phyloP scores from a whole-genome alignment of 2,888 invertebrate species.

The Rhorus exstirpatorius region DNA sequence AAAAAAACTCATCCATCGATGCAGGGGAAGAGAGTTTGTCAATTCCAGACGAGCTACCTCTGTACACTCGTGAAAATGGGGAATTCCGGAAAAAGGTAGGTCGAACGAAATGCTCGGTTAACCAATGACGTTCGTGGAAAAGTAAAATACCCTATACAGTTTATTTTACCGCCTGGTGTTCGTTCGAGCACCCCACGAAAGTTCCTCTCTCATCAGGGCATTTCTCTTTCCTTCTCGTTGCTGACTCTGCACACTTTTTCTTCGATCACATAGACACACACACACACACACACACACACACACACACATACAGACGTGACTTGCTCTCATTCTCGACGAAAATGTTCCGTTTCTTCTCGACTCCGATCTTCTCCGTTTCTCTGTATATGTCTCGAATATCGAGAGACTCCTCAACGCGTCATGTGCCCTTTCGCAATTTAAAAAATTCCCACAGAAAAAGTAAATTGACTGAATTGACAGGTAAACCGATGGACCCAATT shows the following conservation, averaged over 20 bases:
- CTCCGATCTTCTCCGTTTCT: constrained; percentile 45
- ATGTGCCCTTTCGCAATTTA: too few relatives aligned
- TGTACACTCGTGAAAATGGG: constrained; percentile 57
- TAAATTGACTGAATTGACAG: too few relatives aligned
- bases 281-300: constrained; percentile 34
- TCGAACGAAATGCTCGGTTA: constrained; percentile 70
- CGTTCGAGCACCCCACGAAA: constrained; percentile 74
- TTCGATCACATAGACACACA: constrained; percentile 38
- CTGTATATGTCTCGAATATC: background rate
- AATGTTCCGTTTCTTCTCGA: constrained; percentile 36
- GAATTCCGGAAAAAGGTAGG: constrained; percentile 60
- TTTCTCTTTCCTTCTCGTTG: constrained; percentile 72
- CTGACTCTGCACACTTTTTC: constrained; percentile 79
- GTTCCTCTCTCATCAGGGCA: constrained; percentile 47
- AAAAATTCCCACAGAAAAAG: too few relatives aligned
- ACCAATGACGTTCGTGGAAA: constrained; percentile 77
- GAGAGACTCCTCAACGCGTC: too few relatives aligned
- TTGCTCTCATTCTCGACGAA: constrained; percentile 29
- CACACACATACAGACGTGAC: constrained; percentile 29
- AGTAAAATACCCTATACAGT: constrained; percentile 83
- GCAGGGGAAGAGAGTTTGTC: constrained; percentile 42
- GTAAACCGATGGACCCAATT: too few relatives aligned
- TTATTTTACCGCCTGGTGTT: constrained; percentile 80
- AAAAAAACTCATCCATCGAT: constrained; percentile 61
- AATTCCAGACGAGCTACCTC: constrained; percentile 26